phyloP scores from a whole-genome alignment of 2,797 vertebrate species.

The Acanthopagrus latus region DNA sequence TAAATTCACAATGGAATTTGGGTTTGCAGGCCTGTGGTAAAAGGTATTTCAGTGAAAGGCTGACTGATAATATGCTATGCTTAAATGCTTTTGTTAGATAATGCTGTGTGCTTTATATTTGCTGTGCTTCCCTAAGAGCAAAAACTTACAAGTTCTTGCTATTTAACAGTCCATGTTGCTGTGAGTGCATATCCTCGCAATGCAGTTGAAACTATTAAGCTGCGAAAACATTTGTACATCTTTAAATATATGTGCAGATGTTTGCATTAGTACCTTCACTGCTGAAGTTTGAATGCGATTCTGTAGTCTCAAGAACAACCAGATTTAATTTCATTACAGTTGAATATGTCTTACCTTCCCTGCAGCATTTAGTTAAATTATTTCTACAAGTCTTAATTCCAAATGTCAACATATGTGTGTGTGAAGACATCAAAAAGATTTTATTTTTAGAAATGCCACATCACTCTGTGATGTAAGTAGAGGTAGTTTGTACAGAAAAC shows the following conservation, averaged over 20 bases:
- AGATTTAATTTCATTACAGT: neutral
- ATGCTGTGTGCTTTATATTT: slow-evolving; percentile 2
- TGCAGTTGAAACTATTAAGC: neutral
- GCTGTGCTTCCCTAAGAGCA: neutral
- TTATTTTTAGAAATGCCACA: neutral
- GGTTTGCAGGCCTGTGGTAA: slow-evolving; percentile 39
- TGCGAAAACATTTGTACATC: neutral
- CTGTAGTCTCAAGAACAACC: neutral
- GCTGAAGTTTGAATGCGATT: neutral
- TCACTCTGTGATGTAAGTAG: neutral
- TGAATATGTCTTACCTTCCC: neutral
- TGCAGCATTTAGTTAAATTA: neutral
- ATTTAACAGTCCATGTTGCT: neutral
- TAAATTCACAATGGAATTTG: slow-evolving; percentile 35
- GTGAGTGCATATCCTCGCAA: neutral
- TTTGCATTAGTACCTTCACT: neutral
- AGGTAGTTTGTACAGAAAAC: neutral
- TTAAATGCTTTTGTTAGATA: slow-evolving; percentile 12
- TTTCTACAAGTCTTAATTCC: neutral
- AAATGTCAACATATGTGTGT: neutral
- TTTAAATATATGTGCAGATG: neutral
- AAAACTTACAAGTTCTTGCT: neutral
- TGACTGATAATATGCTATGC: neutral
- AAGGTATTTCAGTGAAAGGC: slow-evolving; percentile 33
- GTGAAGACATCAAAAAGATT: neutral